Percentiles rank a stretch among this genome's conserved stretches.
These are phyloP conservation scores for Phalacrocorax aristotelis DNA, from an alignment of 2,113 vertebrate genomes.

Conservation along the genomic window DNA sequence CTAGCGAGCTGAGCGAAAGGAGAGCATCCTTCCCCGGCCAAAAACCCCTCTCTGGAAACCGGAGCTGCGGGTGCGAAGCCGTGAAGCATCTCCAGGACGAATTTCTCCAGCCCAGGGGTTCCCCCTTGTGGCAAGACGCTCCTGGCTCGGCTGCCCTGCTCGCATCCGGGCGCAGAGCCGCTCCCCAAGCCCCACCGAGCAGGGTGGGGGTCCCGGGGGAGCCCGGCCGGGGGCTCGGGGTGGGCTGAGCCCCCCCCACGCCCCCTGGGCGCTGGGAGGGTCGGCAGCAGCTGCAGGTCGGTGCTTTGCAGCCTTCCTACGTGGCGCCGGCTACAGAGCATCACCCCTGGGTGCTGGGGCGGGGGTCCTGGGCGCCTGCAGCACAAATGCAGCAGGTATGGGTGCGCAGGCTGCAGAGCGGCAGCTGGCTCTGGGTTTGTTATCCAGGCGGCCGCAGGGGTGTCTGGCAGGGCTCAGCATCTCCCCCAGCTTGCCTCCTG, in stretches of 20 bases:
- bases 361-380: neutral
- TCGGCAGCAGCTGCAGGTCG: neutral
- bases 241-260: neutral
- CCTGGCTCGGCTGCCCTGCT: neutral
- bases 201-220: too few species aligned
- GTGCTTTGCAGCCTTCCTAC: neutral
- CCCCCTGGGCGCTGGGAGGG: neutral
- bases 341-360: neutral
- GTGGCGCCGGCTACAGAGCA: neutral
- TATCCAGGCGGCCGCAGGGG: rapidly evolving
- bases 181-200: neutral
- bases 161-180: neutral
- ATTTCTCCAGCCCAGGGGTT: slow-evolving; percentile 54
- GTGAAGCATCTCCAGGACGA: neutral
- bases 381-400: rapidly evolving
- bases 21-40: neutral
- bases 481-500: neutral
- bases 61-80: neutral
- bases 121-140: slow-evolving; percentile 68
- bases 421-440: neutral
- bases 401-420: neutral
- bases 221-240: neutral
- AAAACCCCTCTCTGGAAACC: neutral
- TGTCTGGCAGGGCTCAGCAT: neutral
- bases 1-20: neutral